These are phyloP conservation scores for Drosophila anceps DNA, from an alignment of 2,888 invertebrate genomes.

Conservation along the genomic window DNA sequence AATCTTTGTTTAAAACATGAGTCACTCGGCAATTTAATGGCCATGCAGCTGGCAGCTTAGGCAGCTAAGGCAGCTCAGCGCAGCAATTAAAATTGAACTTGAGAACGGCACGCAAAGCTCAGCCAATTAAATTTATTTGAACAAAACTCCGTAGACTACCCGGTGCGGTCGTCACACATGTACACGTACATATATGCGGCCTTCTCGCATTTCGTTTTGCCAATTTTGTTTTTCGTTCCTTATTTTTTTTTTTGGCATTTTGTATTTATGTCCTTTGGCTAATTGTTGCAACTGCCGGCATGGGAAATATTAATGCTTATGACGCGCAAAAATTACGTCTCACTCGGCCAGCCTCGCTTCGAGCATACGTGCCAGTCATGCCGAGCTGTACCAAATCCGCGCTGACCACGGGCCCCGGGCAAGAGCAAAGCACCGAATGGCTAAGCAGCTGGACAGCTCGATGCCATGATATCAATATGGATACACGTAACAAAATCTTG, in stretches of 20 bases:
- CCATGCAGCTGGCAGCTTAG: background rate
- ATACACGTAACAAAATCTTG: constrained; percentile 13
- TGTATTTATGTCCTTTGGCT: constrained; percentile 27
- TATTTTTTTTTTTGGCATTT: background rate
- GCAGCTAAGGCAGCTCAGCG: background rate
- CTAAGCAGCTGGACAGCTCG: constrained; percentile 24
- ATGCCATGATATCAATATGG: constrained; percentile 23
- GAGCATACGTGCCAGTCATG: constrained; percentile 31
- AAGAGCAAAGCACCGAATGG: background rate
- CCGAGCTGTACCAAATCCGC: constrained; percentile 28
- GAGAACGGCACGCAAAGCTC: constrained; percentile 35
- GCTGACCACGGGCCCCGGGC: background rate
- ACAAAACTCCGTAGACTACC: constrained; percentile 9
- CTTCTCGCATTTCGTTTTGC: background rate
- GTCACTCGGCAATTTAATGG: constrained; percentile 31
- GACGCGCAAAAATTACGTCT: constrained; percentile 34
- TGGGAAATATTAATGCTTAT: constrained; percentile 49
- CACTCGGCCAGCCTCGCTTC: background rate
- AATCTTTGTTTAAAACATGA: constrained; percentile 42
- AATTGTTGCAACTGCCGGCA: constrained; percentile 26
- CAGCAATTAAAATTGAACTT: constrained; percentile 43
- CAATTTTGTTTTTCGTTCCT: background rate
- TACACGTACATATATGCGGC: background rate
- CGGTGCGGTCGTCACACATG: constrained; percentile 5
- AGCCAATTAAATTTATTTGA: constrained; percentile 38